Evolutionary conservation across 2,113 vertebrate species (phyloP).

Genomic region (Carassius carassius): DNA sequence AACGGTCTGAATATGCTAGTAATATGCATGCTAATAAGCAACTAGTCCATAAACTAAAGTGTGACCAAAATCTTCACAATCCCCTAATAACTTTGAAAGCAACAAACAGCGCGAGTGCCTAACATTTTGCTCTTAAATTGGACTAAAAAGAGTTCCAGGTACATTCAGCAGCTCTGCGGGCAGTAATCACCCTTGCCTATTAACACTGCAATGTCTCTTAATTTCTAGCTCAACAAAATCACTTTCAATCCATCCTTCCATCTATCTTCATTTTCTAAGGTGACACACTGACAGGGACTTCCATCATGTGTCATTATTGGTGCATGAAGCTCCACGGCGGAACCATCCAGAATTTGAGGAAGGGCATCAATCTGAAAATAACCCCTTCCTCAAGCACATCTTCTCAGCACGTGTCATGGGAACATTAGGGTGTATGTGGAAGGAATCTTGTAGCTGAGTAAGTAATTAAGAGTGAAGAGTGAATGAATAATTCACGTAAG

Average conservation of each 20-base stretch:
- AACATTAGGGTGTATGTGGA: constrained; percentile 57
- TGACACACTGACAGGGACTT: constrained; percentile 75
- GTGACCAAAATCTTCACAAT: not conserved
- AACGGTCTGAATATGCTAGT: too few relatives aligned
- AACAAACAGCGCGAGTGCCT: constrained; percentile 4
- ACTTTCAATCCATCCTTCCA: constrained; percentile 71
- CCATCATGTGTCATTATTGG: constrained; percentile 83
- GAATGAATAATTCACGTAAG: constrained; percentile 52
- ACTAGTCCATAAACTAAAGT: too few relatives aligned
- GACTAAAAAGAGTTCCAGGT: constrained; percentile 36
- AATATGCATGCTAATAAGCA: too few relatives aligned
- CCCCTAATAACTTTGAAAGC: constrained; percentile 15
- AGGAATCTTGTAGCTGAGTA: constrained; percentile 38
- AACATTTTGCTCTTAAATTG: constrained; percentile 19
- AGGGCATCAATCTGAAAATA: constrained; percentile 76
- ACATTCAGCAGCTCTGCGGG: constrained; percentile 48
- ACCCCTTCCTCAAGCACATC: constrained; percentile 68
- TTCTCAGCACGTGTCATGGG: constrained; percentile 57
- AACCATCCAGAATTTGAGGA: constrained; percentile 73
- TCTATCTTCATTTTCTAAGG: constrained; percentile 78
- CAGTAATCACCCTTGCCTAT: constrained; percentile 67
- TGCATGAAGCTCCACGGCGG: constrained; percentile 72
- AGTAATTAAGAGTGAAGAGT: constrained; percentile 68
- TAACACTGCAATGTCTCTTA: constrained; percentile 67
- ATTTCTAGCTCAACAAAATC: constrained; percentile 75